phyloP scores from a whole-genome alignment of 2,113 vertebrate genomes.

The Aptenodytes forsteri region DNA sequence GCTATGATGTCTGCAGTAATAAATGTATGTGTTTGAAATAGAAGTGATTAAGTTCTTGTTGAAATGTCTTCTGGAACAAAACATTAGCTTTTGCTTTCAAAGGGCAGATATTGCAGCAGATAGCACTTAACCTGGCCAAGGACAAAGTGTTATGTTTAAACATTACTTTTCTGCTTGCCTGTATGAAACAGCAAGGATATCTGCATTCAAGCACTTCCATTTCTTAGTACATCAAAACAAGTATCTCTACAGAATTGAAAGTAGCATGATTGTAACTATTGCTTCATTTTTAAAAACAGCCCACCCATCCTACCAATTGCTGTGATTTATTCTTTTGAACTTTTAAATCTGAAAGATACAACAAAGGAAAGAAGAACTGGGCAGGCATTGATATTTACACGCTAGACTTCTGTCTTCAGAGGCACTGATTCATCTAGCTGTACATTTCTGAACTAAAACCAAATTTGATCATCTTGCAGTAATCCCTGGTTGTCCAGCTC shows the following conservation, averaged over 20 bases:
- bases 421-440: neutral
- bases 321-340: neutral
- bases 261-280: neutral
- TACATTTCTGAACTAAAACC: neutral
- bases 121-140: slow-evolving; percentile 42
- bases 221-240: neutral
- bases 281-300: neutral
- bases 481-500: neutral
- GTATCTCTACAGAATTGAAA: neutral
- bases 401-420: neutral
- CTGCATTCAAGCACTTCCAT: neutral
- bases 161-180: neutral
- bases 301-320: neutral
- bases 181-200: neutral
- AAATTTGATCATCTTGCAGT: neutral
- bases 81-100: slow-evolving; percentile 49
- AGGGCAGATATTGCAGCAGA: slow-evolving; percentile 25
- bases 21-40: slow-evolving; percentile 48
- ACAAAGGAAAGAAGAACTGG: neutral
- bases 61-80: slow-evolving; percentile 57
- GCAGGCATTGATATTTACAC: neutral
- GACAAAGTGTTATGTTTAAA: slow-evolving; percentile 25
- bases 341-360: neutral
- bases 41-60: slow-evolving; percentile 53
- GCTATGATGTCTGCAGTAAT: slow-evolving; percentile 43